These are phyloP conservation scores for Isichthys henryi DNA, from an alignment of 2,113 vertebrate genomes.

Conservation along the genomic window DNA sequence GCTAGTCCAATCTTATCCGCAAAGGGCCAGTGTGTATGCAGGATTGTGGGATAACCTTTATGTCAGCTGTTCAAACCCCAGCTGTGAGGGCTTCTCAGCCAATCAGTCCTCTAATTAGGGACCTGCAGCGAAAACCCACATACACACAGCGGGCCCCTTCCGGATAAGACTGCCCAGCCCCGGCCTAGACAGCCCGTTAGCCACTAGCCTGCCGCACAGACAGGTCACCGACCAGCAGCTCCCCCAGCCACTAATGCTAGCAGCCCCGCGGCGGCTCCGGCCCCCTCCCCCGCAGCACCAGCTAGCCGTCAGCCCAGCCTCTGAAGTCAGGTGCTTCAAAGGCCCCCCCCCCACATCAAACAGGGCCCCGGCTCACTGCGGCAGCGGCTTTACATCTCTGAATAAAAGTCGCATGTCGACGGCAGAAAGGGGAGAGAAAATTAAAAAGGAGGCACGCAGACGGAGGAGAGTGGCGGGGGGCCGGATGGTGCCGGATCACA, in stretches of 20 bases:
- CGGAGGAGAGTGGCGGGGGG: conserved; percentile 38
- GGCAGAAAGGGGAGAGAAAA: conserved; percentile 40
- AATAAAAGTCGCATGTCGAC: conserved; percentile 73
- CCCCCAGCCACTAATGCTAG: neutral
- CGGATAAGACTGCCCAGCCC: neutral
- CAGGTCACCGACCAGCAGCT: no score
- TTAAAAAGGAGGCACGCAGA: conserved; percentile 56
- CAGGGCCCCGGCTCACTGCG: conserved; percentile 52
- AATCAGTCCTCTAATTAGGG: no score
- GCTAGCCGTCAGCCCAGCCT: conserved; percentile 83
- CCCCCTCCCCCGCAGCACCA: conserved; percentile 76
- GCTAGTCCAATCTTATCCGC: neutral
- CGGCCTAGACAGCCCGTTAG: neutral
- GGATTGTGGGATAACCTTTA: neutral
- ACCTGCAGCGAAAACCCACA: neutral
- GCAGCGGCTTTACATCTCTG: conserved; percentile 73
- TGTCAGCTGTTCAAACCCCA: neutral
- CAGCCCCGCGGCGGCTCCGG: conserved; percentile 42
- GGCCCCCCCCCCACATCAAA: conserved; percentile 90
- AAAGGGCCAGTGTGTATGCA: neutral
- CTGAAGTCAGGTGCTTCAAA: conserved; percentile 94
- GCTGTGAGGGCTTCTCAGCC: no score
- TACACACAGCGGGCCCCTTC: neutral
- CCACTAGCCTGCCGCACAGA: neutral
- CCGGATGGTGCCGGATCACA: conserved; percentile 73